Evolutionary conservation across 2,113 vertebrate genomes (phyloP), one percentile per base, ranked within the genome.

Genomic region (Calyptommatus sinebrachiatus): DNA sequence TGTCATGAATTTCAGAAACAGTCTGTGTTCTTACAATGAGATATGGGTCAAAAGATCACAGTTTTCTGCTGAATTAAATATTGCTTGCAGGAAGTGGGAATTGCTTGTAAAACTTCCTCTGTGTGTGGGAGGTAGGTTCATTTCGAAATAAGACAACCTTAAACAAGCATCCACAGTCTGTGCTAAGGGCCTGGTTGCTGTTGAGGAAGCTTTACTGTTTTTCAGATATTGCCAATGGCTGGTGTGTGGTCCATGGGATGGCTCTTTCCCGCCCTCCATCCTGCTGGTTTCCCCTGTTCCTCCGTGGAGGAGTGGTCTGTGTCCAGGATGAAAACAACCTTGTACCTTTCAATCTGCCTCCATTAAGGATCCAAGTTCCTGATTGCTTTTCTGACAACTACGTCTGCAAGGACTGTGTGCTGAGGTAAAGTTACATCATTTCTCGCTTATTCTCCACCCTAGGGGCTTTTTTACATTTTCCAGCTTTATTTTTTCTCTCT

Each of bases 171-270:
- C 35, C 35, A 41, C 35, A 41, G 35, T 41, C 35, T 41, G 35
- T 4, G 35, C 50, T 50, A 50, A 57, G 22, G 60, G 14, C 3
- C 29, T 20, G 21, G 6, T 28, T 12, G 31, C 10, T 62, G 8
- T 8, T 66, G 41, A 61, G 24, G 22, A 28, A 60, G 29, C 24
- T 16, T 21, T 41, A 8, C 5, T 68, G 66, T 73, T 41, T 24
- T 80, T 66, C n/a, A 80, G 78, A 73, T 16, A 7, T 66, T 26
- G 22, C 66, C 45, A 21, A 4, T 18, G 62, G 78, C 5, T 80
- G 78, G 78, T 80, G 71, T 7, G 71, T 80, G 12, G 78, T 80
- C 46, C 78, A 80, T 73, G 71, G 78, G 4, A 80, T 80, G 71
- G 14, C 28, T 8, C 62, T 67, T 1, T 45, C 35, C 29, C 46